These are phyloP conservation scores for Antrozous pallidus DNA, from an alignment of 2,797 vertebrate genomes.

Conservation along the genomic window DNA sequence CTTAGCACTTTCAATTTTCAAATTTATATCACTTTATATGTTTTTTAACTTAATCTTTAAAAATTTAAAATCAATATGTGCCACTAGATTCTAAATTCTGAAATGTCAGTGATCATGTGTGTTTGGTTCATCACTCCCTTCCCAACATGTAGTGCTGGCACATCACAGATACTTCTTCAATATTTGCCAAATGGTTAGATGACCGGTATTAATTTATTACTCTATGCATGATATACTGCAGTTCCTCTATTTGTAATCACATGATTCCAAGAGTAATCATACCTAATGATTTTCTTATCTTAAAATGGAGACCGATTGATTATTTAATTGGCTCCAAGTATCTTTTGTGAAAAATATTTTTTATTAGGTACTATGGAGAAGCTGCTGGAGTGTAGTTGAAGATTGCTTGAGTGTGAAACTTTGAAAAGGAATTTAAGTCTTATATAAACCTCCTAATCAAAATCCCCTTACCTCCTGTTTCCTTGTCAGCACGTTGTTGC, in stretches of 20 bases:
- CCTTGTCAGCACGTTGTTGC: conserved; percentile 72
- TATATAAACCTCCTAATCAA: conserved; percentile 75
- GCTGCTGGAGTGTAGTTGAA: not conserved
- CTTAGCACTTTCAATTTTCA: not conserved
- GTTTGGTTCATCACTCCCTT: not conserved
- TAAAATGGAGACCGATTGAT: not conserved
- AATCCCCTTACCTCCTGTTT: conserved; percentile 71
- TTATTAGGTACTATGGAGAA: not conserved
- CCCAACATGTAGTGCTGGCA: not conserved
- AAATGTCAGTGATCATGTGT: not conserved
- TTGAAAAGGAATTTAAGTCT: conserved; percentile 73
- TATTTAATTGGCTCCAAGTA: not conserved
- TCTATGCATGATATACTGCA: not conserved
- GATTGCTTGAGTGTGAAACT: conserved; percentile 55
- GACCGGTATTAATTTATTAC: not conserved
- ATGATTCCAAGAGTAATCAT: not conserved
- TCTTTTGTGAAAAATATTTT: not conserved
- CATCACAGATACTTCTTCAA: not conserved
- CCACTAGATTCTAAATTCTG: conserved; percentile 1
- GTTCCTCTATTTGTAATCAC: not conserved
- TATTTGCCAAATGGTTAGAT: not conserved
- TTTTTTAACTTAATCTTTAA: not conserved
- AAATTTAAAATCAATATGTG: not conserved
- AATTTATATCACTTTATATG: not conserved
- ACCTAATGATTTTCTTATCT: conserved; percentile 6